Conservation (phyloP, 2,888 invertebrate species). For the Spicauda simplicius region DNA sequence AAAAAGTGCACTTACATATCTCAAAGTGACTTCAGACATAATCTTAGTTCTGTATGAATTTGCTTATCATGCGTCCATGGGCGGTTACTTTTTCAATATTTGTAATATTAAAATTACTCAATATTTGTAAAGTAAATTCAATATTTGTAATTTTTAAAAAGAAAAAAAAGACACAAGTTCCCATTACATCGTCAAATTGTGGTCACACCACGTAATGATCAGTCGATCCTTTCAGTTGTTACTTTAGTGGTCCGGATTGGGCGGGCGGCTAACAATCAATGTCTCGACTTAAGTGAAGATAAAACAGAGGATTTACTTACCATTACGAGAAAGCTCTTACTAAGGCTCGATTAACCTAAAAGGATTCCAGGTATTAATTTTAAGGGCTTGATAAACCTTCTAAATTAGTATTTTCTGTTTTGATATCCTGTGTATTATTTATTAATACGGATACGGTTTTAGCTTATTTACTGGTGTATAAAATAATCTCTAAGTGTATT, state of each 20-base stretch:
- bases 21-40: no score
- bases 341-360: not conserved
- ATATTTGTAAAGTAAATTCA: no score
- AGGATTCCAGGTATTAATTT: not conserved
- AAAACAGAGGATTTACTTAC: slow-evolving; percentile 6
- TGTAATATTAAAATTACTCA: no score
- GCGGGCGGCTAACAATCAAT: not conserved
- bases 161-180: not conserved
- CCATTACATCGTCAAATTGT: not conserved
- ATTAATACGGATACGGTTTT: no score
- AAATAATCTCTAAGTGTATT: no score
- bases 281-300: not conserved
- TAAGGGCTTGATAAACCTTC: not conserved
- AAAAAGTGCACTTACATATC: no score
- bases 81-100: no score
- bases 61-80: no score
- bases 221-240: not conserved
- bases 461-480: no score
- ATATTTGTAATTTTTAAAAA: not conserved
- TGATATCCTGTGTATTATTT: no score
- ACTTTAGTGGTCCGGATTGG: slow-evolving; percentile 1
- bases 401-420: no score
- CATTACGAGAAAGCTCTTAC: slow-evolving; percentile 5
- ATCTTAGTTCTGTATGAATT: no score
- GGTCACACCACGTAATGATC: not conserved